phyloP scores from a whole-genome alignment of 2,797 vertebrate species.

The Synaphobranchus kaupii region DNA sequence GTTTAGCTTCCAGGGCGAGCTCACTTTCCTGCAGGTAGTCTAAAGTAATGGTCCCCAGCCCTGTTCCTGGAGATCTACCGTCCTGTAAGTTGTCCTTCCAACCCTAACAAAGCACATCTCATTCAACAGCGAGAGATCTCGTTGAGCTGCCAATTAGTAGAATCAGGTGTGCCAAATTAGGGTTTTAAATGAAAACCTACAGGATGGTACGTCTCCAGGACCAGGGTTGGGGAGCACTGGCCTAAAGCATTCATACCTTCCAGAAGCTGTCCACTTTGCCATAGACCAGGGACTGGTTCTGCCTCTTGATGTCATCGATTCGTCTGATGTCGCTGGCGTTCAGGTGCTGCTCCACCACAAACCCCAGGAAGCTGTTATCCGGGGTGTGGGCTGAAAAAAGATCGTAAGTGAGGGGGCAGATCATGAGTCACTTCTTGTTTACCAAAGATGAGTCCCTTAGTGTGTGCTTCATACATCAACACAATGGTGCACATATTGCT shows the following conservation, averaged over 20 bases:
- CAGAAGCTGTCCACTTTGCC: slow-evolving; percentile 99
- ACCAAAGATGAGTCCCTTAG: background rate
- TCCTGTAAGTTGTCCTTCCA: too few species aligned
- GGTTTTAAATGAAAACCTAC: too few species aligned
- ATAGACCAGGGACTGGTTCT: slow-evolving; percentile 97
- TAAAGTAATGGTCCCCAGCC: too few species aligned
- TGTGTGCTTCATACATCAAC: background rate
- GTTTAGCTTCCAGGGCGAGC: background rate
- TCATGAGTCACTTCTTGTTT: background rate
- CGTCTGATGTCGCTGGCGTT: slow-evolving; percentile 95
- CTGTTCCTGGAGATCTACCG: too few species aligned
- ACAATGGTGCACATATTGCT: background rate
- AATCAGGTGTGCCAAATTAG: too few species aligned
- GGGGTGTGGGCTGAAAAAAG: slow-evolving; percentile 89
- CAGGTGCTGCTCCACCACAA: slow-evolving; percentile 97
- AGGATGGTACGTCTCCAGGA: too few species aligned
- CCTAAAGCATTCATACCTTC: slow-evolving; percentile 79
- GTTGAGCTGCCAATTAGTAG: too few species aligned
- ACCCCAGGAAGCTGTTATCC: slow-evolving; percentile 98
- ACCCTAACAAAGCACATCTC: too few species aligned
- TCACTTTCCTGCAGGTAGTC: background rate
- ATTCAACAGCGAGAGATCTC: too few species aligned
- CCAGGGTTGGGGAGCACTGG: too few species aligned
- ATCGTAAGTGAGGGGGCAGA: background rate
- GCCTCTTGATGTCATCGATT: slow-evolving; percentile 95